phyloP scores from a whole-genome alignment of 2,888 invertebrate genomes.

The Oligia latruncula region DNA sequence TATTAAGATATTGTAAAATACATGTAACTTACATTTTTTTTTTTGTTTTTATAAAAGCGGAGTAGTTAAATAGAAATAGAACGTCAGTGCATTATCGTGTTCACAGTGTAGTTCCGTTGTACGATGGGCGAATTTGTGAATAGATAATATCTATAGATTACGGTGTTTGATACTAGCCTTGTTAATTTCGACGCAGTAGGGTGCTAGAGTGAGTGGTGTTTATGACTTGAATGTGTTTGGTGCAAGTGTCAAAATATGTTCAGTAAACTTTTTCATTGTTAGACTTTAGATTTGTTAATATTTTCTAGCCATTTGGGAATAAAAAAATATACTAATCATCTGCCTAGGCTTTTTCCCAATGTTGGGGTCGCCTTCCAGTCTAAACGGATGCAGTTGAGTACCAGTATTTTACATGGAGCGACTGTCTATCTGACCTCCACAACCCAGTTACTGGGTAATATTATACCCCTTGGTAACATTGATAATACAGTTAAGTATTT shows the following conservation, averaged over 20 bases:
- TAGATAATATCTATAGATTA: conserved; percentile 61
- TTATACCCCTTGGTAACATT: neutral
- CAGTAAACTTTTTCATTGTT: neutral
- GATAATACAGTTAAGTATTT: too few relatives aligned
- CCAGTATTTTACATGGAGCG: neutral
- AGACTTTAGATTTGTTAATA: neutral
- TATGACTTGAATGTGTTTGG: conserved; percentile 12
- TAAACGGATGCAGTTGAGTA: neutral
- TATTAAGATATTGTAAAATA: neutral
- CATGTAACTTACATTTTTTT: neutral
- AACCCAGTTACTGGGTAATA: neutral
- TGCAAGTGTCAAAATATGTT: conserved; percentile 1
- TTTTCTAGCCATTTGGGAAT: neutral
- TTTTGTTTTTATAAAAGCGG: neutral
- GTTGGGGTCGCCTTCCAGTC: neutral
- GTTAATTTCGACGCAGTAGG: conserved; percentile 42
- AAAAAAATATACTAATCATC: neutral
- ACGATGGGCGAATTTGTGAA: conserved; percentile 53
- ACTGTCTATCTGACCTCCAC: neutral
- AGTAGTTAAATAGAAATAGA: conserved; percentile 10
- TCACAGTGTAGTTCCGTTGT: conserved; percentile 47
- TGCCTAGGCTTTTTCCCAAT: neutral
- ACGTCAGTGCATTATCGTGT: conserved; percentile 48
- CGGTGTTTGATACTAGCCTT: conserved; percentile 33
- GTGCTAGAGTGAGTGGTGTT: neutral